Conservation (phyloP, 2,888 invertebrate species). For the Pyrrhosoma nymphula region DNA sequence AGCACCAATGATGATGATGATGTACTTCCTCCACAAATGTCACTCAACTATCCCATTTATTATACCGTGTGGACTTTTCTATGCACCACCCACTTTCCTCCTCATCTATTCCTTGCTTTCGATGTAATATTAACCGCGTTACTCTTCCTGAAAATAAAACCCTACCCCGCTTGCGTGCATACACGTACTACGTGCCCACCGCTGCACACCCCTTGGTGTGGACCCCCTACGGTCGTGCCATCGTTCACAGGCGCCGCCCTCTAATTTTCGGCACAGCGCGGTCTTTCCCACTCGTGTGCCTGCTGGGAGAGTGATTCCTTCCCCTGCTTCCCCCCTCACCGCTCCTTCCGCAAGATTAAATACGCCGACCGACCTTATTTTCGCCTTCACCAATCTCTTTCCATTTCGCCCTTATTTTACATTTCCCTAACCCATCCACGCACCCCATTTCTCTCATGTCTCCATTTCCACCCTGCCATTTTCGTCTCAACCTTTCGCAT, state of each 20-base stretch:
- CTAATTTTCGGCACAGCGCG: conserved; percentile 57
- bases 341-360: conserved; percentile 44
- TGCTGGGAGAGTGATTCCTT: too few species aligned
- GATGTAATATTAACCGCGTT: not conserved
- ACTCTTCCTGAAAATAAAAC: not conserved
- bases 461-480: too few species aligned
- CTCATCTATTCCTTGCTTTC: too few species aligned
- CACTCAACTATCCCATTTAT: too few species aligned
- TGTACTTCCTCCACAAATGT: too few species aligned
- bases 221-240: not conserved
- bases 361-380: conserved; percentile 13
- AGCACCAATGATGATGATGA: too few species aligned
- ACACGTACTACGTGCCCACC: too few species aligned
- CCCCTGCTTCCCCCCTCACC: too few species aligned
- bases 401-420: not conserved
- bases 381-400: not conserved
- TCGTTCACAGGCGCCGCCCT: not conserved
- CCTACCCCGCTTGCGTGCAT: not conserved
- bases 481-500: not conserved
- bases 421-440: not conserved
- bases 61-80: not conserved
- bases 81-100: not conserved
- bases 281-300: not conserved
- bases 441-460: not conserved
- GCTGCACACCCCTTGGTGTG: not conserved